Conservation (phyloP, 2,888 invertebrate species). For the Diaphora mendica region DNA sequence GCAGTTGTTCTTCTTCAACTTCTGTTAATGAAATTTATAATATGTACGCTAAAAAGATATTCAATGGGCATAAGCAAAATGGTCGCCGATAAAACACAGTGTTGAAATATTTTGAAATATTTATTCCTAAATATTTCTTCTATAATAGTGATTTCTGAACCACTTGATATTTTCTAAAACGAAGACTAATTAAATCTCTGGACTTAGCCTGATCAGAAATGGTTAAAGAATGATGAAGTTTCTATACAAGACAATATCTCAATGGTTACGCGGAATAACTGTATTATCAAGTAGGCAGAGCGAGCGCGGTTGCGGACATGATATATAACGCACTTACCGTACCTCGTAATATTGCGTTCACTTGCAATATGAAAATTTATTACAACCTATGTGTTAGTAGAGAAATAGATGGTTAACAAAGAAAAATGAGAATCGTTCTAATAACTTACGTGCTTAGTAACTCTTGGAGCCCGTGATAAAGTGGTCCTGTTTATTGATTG, state of each 20-base stretch:
- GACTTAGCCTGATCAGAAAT: slow-evolving; percentile 9
- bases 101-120: too few species aligned
- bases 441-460: slow-evolving; percentile 47
- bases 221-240: slow-evolving; percentile 40
- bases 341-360: slow-evolving; percentile 82
- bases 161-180: background rate
- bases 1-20: too few species aligned
- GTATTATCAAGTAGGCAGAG: slow-evolving; percentile 74
- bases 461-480: slow-evolving; percentile 6
- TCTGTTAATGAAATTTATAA: background rate
- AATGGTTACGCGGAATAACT: slow-evolving; percentile 67
- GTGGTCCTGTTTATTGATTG: background rate
- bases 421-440: slow-evolving; percentile 67
- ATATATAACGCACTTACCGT: slow-evolving; percentile 81
- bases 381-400: slow-evolving; percentile 73
- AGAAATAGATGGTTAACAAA: slow-evolving; percentile 71
- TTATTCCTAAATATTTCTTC: background rate
- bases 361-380: slow-evolving; percentile 85
- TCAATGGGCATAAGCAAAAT: too few species aligned
- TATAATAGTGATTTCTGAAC: background rate
- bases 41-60: background rate
- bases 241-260: slow-evolving; percentile 63
- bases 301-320: slow-evolving; percentile 73
- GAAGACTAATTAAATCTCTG: background rate
- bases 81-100: too few species aligned